Evolutionary conservation across 2,888 invertebrate genomes (phyloP).

Genomic region (Isoperla grammatica): DNA sequence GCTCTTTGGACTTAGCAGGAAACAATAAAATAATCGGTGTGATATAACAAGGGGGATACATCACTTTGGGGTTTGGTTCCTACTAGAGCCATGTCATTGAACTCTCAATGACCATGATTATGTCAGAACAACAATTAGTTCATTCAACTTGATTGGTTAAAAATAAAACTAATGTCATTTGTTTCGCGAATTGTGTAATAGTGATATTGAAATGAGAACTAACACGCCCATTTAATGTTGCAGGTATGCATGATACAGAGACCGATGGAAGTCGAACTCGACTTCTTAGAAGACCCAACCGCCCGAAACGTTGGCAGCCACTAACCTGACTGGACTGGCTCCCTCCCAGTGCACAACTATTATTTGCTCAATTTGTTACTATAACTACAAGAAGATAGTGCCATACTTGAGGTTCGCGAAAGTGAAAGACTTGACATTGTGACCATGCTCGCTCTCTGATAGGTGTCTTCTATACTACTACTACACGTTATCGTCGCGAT

Average conservation of each 20-base stretch:
- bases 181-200: too few relatives aligned
- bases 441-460: conserved; percentile 2
- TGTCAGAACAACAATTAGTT: too few relatives aligned
- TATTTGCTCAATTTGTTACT: conserved; percentile 9
- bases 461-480: neutral
- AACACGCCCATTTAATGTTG: neutral
- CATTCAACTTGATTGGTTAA: too few relatives aligned
- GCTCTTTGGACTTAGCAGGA: neutral
- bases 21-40: conserved; percentile 4
- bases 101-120: too few relatives aligned
- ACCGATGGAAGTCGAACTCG: conserved; percentile 30
- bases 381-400: conserved; percentile 12
- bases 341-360: conserved; percentile 3
- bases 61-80: neutral
- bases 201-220: too few relatives aligned
- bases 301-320: conserved; percentile 41
- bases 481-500: neutral
- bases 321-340: conserved; percentile 29
- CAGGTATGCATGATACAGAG: conserved; percentile 31
- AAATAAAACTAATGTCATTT: too few relatives aligned
- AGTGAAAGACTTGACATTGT: conserved; percentile 2
- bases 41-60: neutral
- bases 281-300: conserved; percentile 22
- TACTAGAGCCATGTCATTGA: too few relatives aligned
- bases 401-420: conserved; percentile 4